These are phyloP conservation scores for Pristionchus mayeri DNA, from an alignment of 2,888 invertebrate genomes.

Conservation along the genomic window DNA sequence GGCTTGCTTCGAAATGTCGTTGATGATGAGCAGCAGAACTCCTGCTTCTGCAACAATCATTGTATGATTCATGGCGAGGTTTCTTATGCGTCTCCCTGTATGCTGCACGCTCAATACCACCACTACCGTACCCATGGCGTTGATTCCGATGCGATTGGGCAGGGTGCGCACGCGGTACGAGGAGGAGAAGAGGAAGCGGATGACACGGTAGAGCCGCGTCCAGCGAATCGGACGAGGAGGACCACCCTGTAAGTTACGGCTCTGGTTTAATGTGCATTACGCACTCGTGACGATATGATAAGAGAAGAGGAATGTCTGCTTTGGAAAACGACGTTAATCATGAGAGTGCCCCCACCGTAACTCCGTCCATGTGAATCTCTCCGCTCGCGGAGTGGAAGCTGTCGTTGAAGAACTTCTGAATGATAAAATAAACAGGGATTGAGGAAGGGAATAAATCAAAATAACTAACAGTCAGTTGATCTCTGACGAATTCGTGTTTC, in stretches of 20 bases:
- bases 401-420: slow-evolving; percentile 30
- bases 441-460: background rate
- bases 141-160: background rate
- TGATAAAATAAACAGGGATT: background rate
- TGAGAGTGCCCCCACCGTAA: too few species aligned
- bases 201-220: background rate
- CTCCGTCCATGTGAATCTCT: background rate
- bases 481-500: background rate
- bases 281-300: too few species aligned
- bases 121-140: slow-evolving; percentile 28
- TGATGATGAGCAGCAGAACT: slow-evolving; percentile 1
- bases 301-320: too few species aligned
- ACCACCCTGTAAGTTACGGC: background rate
- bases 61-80: background rate
- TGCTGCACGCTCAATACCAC: background rate
- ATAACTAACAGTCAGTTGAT: background rate
- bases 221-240: slow-evolving; percentile 25
- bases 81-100: background rate
- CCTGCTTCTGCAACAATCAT: background rate
- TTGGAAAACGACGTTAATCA: too few species aligned
- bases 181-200: background rate
- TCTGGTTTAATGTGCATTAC: too few species aligned
- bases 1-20: slow-evolving; percentile 14
- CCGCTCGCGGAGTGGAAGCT: background rate
- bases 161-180: background rate